A percentile compares a stretch with the other conserved stretches of the same genome.
phyloP scores from a whole-genome alignment of 2,113 vertebrate genomes.

The Nerophis ophidion region DNA sequence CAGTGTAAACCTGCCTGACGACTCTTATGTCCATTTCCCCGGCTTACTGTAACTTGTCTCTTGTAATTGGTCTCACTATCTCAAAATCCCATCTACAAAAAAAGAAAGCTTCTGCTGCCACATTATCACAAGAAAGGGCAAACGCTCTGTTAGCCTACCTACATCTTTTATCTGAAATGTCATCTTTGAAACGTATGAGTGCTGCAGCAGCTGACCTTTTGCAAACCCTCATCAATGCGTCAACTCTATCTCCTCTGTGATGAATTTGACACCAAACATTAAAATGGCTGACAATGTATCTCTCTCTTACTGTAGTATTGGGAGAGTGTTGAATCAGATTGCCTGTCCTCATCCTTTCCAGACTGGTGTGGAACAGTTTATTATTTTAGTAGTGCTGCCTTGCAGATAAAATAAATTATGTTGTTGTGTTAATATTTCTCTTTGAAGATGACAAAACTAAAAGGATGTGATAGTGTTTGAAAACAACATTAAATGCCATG shows the following conservation, averaged over 20 bases:
- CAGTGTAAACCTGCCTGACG: constrained; percentile 8
- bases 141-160: constrained; percentile 17
- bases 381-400: constrained; percentile 25
- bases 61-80: constrained; percentile 22
- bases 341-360: constrained; percentile 40
- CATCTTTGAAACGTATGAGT: constrained; percentile 40
- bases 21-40: constrained; percentile 6
- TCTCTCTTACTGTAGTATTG: constrained; percentile 31
- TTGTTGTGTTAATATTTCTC: constrained; percentile 11
- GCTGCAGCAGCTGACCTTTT: constrained; percentile 52
- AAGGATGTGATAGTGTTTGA: not conserved
- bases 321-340: constrained; percentile 43
- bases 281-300: constrained; percentile 19
- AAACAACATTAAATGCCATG: too few relatives aligned
- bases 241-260: constrained; percentile 26
- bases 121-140: constrained; percentile 34
- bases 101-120: constrained; percentile 20
- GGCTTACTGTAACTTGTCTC: not conserved
- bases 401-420: constrained; percentile 17
- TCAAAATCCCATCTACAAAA: constrained; percentile 15
- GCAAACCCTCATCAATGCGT: constrained; percentile 39
- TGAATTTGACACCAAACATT: constrained; percentile 43
- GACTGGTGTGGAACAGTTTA: constrained; percentile 33
- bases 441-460: constrained; percentile 32
- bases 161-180: constrained; percentile 31